Conservation (phyloP, 1,140 invertebrate genomes). For the Drosophila parvula region DNA sequence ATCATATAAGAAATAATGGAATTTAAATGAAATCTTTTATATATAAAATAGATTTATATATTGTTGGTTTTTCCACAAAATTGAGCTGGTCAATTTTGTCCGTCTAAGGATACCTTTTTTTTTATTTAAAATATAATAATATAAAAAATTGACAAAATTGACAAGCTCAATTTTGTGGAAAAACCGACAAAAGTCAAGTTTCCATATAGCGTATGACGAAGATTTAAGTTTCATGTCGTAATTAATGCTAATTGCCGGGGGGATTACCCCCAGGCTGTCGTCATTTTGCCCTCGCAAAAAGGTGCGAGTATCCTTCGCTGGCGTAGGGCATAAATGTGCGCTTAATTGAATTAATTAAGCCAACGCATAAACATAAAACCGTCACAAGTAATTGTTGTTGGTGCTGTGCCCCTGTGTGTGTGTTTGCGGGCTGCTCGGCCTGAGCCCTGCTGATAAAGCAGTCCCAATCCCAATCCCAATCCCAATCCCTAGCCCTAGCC, state of each 20-base stretch:
- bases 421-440: constrained; percentile 27
- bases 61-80: too few relatives aligned
- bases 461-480: constrained; percentile 1
- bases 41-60: too few relatives aligned
- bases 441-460: constrained; percentile 68
- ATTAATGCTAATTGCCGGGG: constrained; percentile 74
- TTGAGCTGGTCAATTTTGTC: too few relatives aligned
- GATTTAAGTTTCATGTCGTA: constrained; percentile 74
- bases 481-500: constrained; percentile 6
- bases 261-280: constrained; percentile 51
- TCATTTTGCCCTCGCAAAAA: constrained; percentile 50
- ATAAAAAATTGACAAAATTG: too few relatives aligned
- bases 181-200: constrained; percentile 23
- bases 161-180: background rate
- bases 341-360: constrained; percentile 80
- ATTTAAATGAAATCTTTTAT: too few relatives aligned
- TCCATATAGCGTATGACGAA: constrained; percentile 47
- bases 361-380: constrained; percentile 80
- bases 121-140: too few relatives aligned
- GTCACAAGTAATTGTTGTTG: constrained; percentile 73
- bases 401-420: constrained; percentile 11
- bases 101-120: too few relatives aligned
- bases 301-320: constrained; percentile 41
- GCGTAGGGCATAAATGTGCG: constrained; percentile 66
- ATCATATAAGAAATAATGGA: too few relatives aligned